These are phyloP conservation scores for Palythoa heliodiscus DNA, from an alignment of 92 coral and sea anemone species.

Conservation along the genomic window DNA sequence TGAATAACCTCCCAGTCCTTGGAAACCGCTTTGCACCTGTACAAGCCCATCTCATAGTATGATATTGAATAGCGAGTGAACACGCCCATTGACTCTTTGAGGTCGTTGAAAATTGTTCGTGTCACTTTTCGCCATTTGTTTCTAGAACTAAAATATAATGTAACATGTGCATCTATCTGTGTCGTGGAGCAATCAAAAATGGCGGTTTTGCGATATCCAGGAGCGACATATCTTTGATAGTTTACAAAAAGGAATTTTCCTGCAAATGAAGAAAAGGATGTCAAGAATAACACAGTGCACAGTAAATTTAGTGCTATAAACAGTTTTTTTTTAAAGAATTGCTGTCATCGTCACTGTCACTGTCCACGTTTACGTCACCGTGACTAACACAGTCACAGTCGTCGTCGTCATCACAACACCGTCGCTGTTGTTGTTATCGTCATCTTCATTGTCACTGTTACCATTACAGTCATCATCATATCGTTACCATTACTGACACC, in stretches of 20 bases:
- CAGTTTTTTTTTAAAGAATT: too few relatives aligned
- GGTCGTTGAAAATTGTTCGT: background rate
- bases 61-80: background rate
- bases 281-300: too few relatives aligned
- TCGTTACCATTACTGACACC: too few relatives aligned
- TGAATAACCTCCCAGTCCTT: background rate
- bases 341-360: too few relatives aligned
- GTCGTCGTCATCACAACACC: too few relatives aligned
- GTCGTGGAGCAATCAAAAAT: background rate
- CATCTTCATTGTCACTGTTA: too few relatives aligned
- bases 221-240: background rate
- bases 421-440: too few relatives aligned
- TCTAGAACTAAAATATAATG: background rate
- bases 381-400: too few relatives aligned
- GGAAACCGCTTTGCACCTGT: conserved; percentile 5
- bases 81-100: background rate
- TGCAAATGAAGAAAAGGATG: background rate
- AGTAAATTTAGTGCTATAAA: too few relatives aligned
- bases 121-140: background rate
- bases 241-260: background rate
- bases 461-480: too few relatives aligned
- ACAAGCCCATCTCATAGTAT: background rate
- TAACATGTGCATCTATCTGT: background rate
- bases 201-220: background rate
- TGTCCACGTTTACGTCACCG: too few relatives aligned